phyloP scores from a whole-genome alignment of 2,113 vertebrate genomes.

The Pardalotus punctatus region DNA sequence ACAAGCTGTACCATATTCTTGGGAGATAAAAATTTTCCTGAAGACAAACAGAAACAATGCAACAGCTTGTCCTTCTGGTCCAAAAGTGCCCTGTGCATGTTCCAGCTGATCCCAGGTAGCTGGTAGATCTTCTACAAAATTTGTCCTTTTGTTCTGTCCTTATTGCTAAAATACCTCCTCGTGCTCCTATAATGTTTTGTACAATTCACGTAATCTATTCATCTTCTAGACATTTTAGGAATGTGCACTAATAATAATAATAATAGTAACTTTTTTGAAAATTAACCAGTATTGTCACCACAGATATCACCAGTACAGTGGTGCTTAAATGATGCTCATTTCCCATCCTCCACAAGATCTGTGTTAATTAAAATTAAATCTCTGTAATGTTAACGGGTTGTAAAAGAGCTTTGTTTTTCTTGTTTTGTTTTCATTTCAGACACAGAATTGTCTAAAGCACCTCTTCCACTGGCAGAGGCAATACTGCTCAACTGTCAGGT shows the following conservation, averaged over 20 bases:
- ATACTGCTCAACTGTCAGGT: neutral
- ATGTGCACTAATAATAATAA: too few species aligned
- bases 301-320: neutral
- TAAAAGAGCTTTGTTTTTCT: neutral
- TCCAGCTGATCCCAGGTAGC: neutral
- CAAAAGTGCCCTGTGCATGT: neutral
- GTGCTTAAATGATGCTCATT: neutral
- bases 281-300: neutral
- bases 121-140: neutral
- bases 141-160: neutral
- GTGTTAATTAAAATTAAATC: neutral
- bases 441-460: neutral
- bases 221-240: neutral
- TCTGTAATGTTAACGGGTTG: neutral
- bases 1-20: neutral
- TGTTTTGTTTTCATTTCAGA: neutral
- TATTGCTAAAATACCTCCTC: neutral
- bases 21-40: neutral
- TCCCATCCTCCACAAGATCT: neutral
- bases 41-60: neutral
- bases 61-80: neutral
- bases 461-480: neutral
- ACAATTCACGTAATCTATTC: neutral
- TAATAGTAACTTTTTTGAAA: neutral
- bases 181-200: neutral